These are phyloP conservation scores for Thripadectes ignobilis DNA, from an alignment of 2,797 vertebrate genomes.

Conservation along the genomic window DNA sequence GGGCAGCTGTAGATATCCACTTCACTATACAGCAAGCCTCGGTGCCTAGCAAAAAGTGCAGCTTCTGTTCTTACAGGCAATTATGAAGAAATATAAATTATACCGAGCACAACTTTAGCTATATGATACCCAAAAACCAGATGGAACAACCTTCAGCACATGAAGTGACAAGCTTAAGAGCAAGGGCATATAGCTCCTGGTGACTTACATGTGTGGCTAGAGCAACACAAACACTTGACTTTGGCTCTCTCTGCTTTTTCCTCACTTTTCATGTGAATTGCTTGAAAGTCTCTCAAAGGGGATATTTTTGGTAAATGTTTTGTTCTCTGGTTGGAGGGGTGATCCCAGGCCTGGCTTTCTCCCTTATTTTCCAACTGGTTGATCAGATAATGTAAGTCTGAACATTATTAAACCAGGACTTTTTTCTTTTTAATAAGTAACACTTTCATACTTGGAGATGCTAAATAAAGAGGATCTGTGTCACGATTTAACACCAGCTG, in stretches of 20 bases:
- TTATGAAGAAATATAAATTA: background rate
- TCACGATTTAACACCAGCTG: background rate
- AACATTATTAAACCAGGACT: background rate
- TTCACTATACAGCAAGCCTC: background rate
- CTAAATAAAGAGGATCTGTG: background rate
- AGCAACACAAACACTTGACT: background rate
- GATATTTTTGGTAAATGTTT: background rate
- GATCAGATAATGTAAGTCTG: background rate
- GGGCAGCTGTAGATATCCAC: background rate
- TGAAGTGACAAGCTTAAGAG: background rate
- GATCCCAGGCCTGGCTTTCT: background rate
- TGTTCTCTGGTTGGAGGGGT: background rate
- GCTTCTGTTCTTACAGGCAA: background rate
- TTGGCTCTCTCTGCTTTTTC: background rate
- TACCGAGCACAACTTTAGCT: fast-evolving
- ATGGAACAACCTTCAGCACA: background rate
- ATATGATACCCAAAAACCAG: background rate
- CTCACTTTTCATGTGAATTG: background rate
- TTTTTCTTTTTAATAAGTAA: background rate
- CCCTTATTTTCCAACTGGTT: background rate
- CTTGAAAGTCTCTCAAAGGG: background rate
- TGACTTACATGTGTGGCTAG: background rate
- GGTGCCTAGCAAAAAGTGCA: background rate
- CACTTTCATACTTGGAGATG: background rate
- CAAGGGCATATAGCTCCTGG: background rate